Conservation (phyloP, 2,888 invertebrate species). For the Smittia aterrima region DNA sequence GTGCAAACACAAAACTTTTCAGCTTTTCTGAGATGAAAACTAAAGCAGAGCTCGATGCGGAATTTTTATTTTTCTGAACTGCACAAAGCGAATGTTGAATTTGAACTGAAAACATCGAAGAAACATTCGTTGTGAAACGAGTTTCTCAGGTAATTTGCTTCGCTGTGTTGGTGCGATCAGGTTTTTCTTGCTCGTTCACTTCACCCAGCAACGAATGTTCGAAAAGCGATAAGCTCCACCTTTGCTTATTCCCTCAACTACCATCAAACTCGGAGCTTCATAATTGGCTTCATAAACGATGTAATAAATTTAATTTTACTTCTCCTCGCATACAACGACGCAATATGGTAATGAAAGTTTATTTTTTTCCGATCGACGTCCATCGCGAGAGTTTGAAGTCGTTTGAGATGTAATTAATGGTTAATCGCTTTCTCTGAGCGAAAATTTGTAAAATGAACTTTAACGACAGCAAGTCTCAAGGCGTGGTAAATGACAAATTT, state of each 20-base stretch:
- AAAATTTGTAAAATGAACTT: background rate
- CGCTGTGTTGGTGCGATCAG: conserved; percentile 3
- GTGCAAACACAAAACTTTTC: conserved; percentile 23
- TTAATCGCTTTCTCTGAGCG: no score
- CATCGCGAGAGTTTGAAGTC: background rate
- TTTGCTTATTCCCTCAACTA: background rate
- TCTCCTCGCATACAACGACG: background rate
- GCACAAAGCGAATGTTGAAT: conserved; percentile 40
- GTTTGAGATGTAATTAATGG: no score
- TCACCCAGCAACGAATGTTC: conserved; percentile 14
- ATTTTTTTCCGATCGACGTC: background rate
- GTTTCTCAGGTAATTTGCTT: conserved; percentile 1
- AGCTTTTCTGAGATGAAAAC: background rate
- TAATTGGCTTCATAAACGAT: conserved; percentile 31
- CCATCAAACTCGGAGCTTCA: conserved; percentile 1
- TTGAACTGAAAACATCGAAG: conserved; percentile 34
- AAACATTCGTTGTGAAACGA: conserved; percentile 32
- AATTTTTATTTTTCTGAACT: conserved; percentile 22
- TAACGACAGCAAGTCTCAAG: background rate
- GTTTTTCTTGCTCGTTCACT: background rate
- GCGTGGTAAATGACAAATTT: background rate
- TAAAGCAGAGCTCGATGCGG: background rate
- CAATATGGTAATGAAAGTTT: conserved; percentile 34
- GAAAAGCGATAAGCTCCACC: conserved; percentile 15
- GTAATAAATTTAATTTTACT: conserved; percentile 25